phyloP scores from a whole-genome alignment of 1,140 invertebrate species.

The Arctopsyche grandis region DNA sequence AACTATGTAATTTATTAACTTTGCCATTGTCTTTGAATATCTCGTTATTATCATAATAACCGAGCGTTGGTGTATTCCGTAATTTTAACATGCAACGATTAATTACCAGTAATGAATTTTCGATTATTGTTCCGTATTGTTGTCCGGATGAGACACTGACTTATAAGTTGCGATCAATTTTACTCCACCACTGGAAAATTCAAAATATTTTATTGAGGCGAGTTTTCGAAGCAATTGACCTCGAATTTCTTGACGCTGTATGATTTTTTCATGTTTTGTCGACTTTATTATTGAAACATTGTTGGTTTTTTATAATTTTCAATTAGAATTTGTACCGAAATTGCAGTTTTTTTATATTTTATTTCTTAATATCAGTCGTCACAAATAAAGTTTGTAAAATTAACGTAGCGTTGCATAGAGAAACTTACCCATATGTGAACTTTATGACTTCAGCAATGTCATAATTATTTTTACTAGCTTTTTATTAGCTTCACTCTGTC shows the following conservation, averaged over 20 bases:
- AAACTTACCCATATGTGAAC: too few relatives aligned
- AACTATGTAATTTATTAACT: background rate
- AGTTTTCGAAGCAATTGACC: background rate
- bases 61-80: background rate
- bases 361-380: too few relatives aligned
- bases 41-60: conserved; percentile 1
- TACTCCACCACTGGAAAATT: background rate
- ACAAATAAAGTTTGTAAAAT: too few relatives aligned
- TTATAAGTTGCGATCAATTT: background rate
- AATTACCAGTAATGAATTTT: background rate
- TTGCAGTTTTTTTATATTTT: too few relatives aligned
- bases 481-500: too few relatives aligned
- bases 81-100: background rate
- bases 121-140: background rate
- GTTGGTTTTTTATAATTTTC: too few relatives aligned
- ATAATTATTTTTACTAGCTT: too few relatives aligned
- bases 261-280: background rate
- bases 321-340: too few relatives aligned
- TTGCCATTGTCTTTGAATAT: conserved; percentile 4
- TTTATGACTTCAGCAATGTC: too few relatives aligned
- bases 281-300: background rate
- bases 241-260: background rate
- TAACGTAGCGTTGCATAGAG: too few relatives aligned
- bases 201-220: too few relatives aligned
- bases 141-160: background rate